Evolutionary conservation across 2,888 invertebrate genomes (phyloP).

Genomic region (Stenoptilia bipunctidactyla): DNA sequence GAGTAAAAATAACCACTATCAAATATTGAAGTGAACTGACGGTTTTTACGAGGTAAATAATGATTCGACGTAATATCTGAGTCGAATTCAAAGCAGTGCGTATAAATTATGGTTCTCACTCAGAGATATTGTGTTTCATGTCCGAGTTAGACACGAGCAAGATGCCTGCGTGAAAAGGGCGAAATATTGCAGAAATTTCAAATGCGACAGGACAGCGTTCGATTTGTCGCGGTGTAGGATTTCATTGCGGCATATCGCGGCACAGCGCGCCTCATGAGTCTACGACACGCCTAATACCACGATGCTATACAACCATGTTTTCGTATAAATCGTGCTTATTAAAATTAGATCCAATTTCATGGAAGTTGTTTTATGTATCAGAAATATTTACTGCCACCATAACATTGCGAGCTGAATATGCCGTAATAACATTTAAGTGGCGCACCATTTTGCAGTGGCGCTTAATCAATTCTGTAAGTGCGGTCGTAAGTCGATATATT

Average conservation of each 20-base stretch:
- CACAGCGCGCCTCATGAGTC: conserved; percentile 26
- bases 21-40: not conserved
- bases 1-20: conserved; percentile 3
- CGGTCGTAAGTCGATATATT: not conserved
- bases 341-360: conserved; percentile 41
- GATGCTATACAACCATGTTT: conserved; percentile 56
- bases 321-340: conserved; percentile 40
- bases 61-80: not conserved
- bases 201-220: conserved; percentile 66
- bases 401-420: conserved; percentile 19
- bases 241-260: conserved; percentile 61
- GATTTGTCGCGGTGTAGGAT: conserved; percentile 67
- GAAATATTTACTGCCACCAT: conserved; percentile 18
- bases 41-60: not conserved
- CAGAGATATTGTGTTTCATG: conserved; percentile 67
- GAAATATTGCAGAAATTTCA: conserved; percentile 69
- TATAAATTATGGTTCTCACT: conserved; percentile 62
- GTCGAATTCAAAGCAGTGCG: conserved; percentile 25
- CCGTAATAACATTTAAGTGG: conserved; percentile 30
- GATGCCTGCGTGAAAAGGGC: conserved; percentile 69
- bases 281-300: conserved; percentile 34
- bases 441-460: conserved; percentile 15
- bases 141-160: conserved; percentile 61
- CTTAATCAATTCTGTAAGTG: not conserved
- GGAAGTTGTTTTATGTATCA: conserved; percentile 21